Percentiles rank a stretch among this genome's conserved stretches.
phyloP scores from a whole-genome alignment of 1,140 invertebrate species.

The Habropoda laboriosa region DNA sequence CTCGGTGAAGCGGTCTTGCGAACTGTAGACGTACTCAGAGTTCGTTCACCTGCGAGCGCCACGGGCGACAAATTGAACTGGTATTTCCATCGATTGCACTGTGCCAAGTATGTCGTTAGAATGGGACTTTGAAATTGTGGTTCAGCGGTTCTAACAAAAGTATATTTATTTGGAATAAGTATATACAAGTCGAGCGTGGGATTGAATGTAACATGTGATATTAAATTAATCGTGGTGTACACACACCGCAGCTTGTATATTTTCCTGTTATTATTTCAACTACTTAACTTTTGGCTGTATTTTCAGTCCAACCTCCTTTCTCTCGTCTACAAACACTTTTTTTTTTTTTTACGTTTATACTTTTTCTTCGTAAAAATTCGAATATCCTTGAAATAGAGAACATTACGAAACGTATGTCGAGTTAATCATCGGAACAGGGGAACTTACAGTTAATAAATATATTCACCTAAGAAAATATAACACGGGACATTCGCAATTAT shows the following conservation, averaged over 20 bases:
- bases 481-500: not conserved
- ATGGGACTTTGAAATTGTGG: no score
- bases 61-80: not conserved
- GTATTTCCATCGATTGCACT: not conserved
- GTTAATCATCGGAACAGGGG: no score
- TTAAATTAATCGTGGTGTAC: not conserved
- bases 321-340: not conserved
- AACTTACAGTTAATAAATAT: not conserved
- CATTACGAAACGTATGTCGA: not conserved
- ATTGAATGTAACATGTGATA: not conserved
- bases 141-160: slow-evolving; percentile 12
- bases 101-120: not conserved
- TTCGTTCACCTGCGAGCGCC: slow-evolving; percentile 35
- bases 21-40: slow-evolving; percentile 7
- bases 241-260: not conserved
- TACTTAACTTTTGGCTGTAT: not conserved
- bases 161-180: slow-evolving; percentile 36
- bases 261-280: not conserved
- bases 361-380: not conserved
- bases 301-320: not conserved
- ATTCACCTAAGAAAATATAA: slow-evolving; percentile 21
- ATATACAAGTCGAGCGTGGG: not conserved
- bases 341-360: no score
- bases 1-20: slow-evolving; percentile 44
- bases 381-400: not conserved